Evolutionary conservation across 2,888 invertebrate genomes (phyloP).

Genomic region (Ormyrus rosae): DNA sequence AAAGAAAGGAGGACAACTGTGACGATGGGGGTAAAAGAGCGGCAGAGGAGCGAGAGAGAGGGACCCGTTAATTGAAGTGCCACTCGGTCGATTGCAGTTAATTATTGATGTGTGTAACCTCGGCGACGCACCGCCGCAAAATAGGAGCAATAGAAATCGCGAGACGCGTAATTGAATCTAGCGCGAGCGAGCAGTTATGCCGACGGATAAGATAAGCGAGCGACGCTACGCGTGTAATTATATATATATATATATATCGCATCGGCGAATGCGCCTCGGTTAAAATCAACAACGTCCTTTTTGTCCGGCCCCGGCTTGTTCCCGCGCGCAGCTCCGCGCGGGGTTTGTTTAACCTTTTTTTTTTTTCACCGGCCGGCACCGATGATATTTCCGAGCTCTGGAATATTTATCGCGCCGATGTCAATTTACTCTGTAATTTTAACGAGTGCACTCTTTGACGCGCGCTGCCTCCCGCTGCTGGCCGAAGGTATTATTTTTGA

Average conservation of each 20-base stretch:
- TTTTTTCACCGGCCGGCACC: too few species aligned
- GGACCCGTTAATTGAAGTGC: constrained; percentile 61
- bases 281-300: constrained; percentile 30
- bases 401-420: too few species aligned
- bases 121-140: constrained; percentile 29
- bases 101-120: constrained; percentile 63
- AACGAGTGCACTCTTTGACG: too few species aligned
- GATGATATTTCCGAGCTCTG: too few species aligned
- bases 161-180: constrained; percentile 53
- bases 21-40: background rate
- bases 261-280: background rate
- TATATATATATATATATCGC: constrained; percentile 27
- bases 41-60: background rate
- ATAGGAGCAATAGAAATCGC: constrained; percentile 47
- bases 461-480: too few species aligned
- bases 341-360: too few species aligned
- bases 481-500: too few species aligned
- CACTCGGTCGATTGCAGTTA: constrained; percentile 62
- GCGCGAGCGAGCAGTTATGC: background rate
- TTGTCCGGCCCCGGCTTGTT: too few species aligned
- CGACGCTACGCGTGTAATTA: constrained; percentile 19
- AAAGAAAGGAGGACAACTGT: background rate
- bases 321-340: too few species aligned
- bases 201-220: constrained; percentile 50
- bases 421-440: too few species aligned